Percentiles rank a stretch among this genome's conserved stretches.
Conservation (phyloP, 2,113 vertebrate genomes). For the Daphoenositta chrysoptera region DNA sequence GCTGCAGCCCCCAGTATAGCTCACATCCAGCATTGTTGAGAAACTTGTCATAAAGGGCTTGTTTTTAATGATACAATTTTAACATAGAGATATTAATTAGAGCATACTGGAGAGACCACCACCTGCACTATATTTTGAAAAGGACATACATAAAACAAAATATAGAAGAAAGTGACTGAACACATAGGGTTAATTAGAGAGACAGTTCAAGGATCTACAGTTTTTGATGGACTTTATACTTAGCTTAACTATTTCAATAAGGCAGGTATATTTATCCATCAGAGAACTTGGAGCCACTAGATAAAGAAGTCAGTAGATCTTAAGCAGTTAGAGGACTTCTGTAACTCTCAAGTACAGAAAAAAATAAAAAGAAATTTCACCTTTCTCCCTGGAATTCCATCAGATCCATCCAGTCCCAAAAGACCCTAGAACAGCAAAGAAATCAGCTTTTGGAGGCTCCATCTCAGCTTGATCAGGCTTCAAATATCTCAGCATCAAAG, state of each 20-base stretch:
- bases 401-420: conserved; percentile 79
- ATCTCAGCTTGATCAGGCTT: background rate
- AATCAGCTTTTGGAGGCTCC: background rate
- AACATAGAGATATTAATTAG: background rate
- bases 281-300: background rate
- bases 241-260: background rate
- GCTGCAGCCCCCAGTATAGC: background rate
- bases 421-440: conserved; percentile 77
- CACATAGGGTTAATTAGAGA: background rate
- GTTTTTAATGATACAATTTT: background rate
- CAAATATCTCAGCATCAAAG: background rate
- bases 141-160: background rate
- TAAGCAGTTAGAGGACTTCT: background rate
- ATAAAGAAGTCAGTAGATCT: background rate
- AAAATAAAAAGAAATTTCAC: conserved; percentile 61
- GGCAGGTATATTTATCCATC: background rate
- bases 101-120: background rate
- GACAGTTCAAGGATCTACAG: background rate
- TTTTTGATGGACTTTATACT: background rate
- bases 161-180: background rate
- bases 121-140: background rate
- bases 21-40: background rate
- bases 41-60: background rate
- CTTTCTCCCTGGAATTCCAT: conserved; percentile 77
- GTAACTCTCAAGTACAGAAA: background rate